Evolutionary conservation across 1,140 invertebrate genomes (phyloP).

Genomic region (Colletes latitarsis): DNA sequence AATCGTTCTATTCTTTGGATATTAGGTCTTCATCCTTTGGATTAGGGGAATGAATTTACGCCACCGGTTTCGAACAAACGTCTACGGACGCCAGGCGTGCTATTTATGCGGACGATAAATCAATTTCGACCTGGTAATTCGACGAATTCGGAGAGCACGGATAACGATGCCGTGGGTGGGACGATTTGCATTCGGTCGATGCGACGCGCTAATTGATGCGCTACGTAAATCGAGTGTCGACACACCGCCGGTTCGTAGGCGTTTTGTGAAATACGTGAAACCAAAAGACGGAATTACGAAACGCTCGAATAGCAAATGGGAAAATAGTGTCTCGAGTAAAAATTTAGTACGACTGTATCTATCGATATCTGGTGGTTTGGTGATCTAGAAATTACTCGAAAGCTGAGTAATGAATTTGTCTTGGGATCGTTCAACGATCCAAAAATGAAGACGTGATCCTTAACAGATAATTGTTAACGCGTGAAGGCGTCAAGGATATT

Average conservation of each 20-base stretch:
- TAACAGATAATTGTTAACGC: too few species aligned
- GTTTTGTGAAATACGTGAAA: slow-evolving; percentile 17
- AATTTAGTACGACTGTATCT: background rate
- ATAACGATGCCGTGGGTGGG: slow-evolving; percentile 9
- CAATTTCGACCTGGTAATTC: slow-evolving; percentile 16
- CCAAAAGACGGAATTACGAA: background rate
- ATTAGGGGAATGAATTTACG: background rate
- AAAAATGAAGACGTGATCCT: too few species aligned
- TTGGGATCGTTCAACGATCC: too few species aligned
- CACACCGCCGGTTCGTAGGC: background rate
- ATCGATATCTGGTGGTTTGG: background rate
- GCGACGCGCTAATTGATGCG: slow-evolving; percentile 12
- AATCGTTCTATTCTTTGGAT: too few species aligned
- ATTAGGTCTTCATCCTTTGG: background rate
- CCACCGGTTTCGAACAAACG: background rate
- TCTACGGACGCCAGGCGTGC: background rate
- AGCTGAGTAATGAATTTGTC: too few species aligned
- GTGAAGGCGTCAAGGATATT: too few species aligned
- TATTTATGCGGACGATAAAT: slow-evolving; percentile 21
- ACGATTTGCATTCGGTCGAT: slow-evolving; percentile 13
- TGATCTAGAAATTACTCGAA: background rate
- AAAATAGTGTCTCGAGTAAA: too few species aligned
- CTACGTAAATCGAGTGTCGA: slow-evolving; percentile 10
- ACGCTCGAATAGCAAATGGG: background rate
- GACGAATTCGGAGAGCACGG: slow-evolving; percentile 12